These are phyloP conservation scores for Columba janthina DNA, from an alignment of 2,113 vertebrate genomes.

Conservation along the genomic window DNA sequence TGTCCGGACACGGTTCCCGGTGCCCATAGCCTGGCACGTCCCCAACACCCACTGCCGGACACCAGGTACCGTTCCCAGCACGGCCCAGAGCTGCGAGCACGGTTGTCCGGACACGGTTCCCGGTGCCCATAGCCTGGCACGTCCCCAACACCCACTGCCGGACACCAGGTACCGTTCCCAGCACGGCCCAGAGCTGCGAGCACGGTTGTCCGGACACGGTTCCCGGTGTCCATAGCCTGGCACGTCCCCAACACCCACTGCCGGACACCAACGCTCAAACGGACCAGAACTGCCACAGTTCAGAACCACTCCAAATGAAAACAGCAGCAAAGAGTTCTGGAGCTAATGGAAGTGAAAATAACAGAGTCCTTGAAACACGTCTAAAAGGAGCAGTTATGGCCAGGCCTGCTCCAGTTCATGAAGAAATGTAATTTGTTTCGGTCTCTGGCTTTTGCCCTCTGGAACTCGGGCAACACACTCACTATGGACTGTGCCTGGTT, in stretches of 20 bases:
- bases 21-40: too few relatives aligned
- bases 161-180: too few relatives aligned
- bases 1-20: not conserved
- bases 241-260: too few relatives aligned
- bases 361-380: fast-evolving
- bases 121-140: too few relatives aligned
- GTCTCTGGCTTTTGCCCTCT: not conserved
- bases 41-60: too few relatives aligned
- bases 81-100: too few relatives aligned
- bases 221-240: too few relatives aligned
- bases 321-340: not conserved
- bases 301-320: not conserved
- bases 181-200: too few relatives aligned
- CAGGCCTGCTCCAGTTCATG: not conserved
- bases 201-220: too few relatives aligned
- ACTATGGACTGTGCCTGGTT: not conserved
- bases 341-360: not conserved
- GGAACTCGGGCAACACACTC: not conserved
- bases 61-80: too few relatives aligned
- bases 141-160: too few relatives aligned
- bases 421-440: not conserved
- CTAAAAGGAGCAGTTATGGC: not conserved
- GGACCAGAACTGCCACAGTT: not conserved
- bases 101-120: too few relatives aligned
- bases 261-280: not conserved